These are phyloP conservation scores for Aspidapion aeneum DNA, from an alignment of 2,888 invertebrate species.

Conservation along the genomic window DNA sequence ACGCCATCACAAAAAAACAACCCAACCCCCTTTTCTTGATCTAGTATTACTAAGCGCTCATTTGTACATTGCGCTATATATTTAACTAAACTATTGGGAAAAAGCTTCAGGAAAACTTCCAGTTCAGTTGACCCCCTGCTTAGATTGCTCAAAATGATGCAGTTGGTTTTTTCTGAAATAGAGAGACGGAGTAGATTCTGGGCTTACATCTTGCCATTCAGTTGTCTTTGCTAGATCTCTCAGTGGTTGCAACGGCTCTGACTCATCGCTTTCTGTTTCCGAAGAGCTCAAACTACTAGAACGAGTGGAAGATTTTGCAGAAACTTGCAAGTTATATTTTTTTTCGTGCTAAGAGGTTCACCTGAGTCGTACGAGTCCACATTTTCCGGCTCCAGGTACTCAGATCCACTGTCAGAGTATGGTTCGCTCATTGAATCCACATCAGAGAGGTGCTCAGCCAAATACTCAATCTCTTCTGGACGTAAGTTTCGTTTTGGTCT, in stretches of 20 bases:
- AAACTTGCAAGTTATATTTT: not conserved
- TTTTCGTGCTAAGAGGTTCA: not conserved
- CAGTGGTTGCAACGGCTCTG: not conserved
- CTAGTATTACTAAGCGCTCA: constrained; percentile 9
- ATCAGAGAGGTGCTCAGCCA: too few relatives aligned
- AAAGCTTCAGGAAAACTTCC: too few relatives aligned
- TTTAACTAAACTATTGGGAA: too few relatives aligned
- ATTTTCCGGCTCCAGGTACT: constrained; percentile 4
- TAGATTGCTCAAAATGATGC: constrained; percentile 7
- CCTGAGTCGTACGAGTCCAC: not conserved
- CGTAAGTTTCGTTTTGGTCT: too few relatives aligned
- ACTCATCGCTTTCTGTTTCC: too few relatives aligned
- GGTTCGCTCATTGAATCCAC: too few relatives aligned
- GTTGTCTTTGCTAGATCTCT: not conserved
- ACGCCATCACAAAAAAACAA: constrained; percentile 10
- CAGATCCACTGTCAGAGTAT: constrained; percentile 13
- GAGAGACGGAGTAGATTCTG: constrained; percentile 4
- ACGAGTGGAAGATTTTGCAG: not conserved
- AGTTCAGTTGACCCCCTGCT: constrained; percentile 8
- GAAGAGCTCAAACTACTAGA: not conserved
- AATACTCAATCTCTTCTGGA: too few relatives aligned
- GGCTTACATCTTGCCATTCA: constrained; percentile 8
- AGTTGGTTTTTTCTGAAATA: constrained; percentile 4
- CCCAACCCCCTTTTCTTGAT: constrained; percentile 5
- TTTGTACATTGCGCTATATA: too few relatives aligned